Base-by-base conservation (phyloP, 2,113 vertebrate species). In the Macquaria ambigua region DNA sequence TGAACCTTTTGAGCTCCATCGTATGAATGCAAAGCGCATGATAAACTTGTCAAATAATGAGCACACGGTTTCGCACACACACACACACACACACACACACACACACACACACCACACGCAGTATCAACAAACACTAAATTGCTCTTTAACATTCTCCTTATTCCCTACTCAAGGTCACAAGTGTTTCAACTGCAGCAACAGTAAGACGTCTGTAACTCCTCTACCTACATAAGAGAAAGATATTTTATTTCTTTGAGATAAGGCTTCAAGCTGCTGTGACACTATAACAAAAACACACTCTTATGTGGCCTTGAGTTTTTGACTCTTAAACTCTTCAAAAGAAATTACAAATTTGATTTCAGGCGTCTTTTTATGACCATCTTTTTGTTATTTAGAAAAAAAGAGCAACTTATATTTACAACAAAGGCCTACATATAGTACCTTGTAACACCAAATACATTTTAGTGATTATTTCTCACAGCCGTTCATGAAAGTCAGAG, bases 141-240 rank as follows among this genome's bases (percentile, higher is more conserved):
- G 75, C 61, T 80, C 73, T 68, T 79, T 77, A 77, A 77, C 85
- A 88, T 63, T 86, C 46, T 46, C 55, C 59, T 77, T 79, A 52
- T 52, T 74, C 61, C 81, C 58, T 55, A 34, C 59, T 79, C 90
- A 95, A 94, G 93, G 92, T 95, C 94, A 93, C 48, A 56, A 10
- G 64, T 46, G 48, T 89, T 87, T 79, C 25, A 74, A 52, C 72
- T 77, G 66, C 62, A 85, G 77, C 66, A 88, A 84, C 69, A 87
- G 81, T 62, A 67, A 74, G 67, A 75, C 58, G 61, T 50, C 77
- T 79, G 77, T 77, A 70, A 70, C 31, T 87, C 64, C 84, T 82
- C 66, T 63, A 68, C 66, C 46, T 46, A 61, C 48, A 61, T 50
- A 20, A 72, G 66, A 85, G 79, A 89, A 90, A 88, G 63, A 34